phyloP scores from a whole-genome alignment of 2,113 vertebrate species.

The Proterorhinus semilunaris region DNA sequence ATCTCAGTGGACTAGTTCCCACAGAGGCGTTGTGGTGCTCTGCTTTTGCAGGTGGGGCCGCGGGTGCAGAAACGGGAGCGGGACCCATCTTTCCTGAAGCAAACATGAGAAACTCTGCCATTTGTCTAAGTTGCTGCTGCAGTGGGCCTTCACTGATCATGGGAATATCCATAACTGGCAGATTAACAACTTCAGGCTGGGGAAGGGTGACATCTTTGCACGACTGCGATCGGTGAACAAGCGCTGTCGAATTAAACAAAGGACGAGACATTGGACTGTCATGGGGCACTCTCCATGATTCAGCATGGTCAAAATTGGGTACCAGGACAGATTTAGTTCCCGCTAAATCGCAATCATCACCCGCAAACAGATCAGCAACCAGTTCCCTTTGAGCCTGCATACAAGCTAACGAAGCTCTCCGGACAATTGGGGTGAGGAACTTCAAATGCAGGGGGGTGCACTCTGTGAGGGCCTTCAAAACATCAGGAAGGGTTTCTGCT shows the following conservation, averaged over 20 bases:
- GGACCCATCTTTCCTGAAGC: slow-evolving; percentile 60
- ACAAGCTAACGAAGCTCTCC: slow-evolving; percentile 37
- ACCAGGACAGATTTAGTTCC: slow-evolving; percentile 17
- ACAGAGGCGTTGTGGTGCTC: slow-evolving; percentile 54
- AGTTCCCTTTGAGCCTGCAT: not conserved
- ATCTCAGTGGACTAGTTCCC: slow-evolving; percentile 56
- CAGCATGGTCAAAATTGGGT: slow-evolving; percentile 4
- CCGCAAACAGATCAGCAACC: slow-evolving; percentile 1
- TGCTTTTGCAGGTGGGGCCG: not conserved
- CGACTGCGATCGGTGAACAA: slow-evolving; percentile 32
- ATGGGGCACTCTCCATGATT: slow-evolving; percentile 47
- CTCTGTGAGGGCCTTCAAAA: slow-evolving; percentile 45
- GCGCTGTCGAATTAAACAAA: slow-evolving; percentile 70
- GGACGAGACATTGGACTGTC: slow-evolving; percentile 71
- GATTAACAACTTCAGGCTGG: slow-evolving; percentile 21
- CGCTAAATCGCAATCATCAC: slow-evolving; percentile 27
- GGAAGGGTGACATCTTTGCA: not conserved
- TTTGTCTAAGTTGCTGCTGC: slow-evolving; percentile 75
- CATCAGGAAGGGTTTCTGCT: slow-evolving; percentile 19
- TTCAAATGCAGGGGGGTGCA: slow-evolving; percentile 41
- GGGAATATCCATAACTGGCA: slow-evolving; percentile 11
- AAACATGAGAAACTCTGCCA: slow-evolving; percentile 74
- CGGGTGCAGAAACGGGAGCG: not conserved
- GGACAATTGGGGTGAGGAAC: slow-evolving; percentile 49
- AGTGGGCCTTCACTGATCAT: slow-evolving; percentile 59